phyloP scores from a whole-genome alignment of 2,797 vertebrate genomes.

The Muraenolepis orangiensis region DNA sequence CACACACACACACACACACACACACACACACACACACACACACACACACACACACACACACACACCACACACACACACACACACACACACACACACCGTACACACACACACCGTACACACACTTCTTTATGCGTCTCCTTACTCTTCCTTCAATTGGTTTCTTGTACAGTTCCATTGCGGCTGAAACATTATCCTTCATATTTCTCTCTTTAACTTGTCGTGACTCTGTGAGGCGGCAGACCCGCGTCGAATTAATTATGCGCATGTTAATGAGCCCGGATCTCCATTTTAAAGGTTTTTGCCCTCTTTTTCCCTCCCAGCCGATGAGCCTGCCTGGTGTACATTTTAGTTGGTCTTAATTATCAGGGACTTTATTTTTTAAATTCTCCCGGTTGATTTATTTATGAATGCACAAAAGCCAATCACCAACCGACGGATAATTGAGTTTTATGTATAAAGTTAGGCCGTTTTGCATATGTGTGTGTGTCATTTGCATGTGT shows the following conservation, averaged over 20 bases:
- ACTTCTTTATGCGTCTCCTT: background rate
- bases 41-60: too few species aligned
- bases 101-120: too few species aligned
- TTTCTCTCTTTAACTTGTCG: background rate
- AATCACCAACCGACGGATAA: constrained; percentile 10
- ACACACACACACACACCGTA: too few species aligned
- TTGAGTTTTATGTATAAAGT: constrained; percentile 35
- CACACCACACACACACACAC: too few species aligned
- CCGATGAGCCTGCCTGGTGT: too few species aligned
- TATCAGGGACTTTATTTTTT: too few species aligned
- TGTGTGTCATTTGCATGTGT: background rate
- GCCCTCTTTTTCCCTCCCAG: constrained; percentile 28
- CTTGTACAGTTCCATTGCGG: background rate
- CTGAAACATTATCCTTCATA: too few species aligned
- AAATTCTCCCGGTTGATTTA: background rate
- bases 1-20: too few species aligned
- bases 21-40: too few species aligned
- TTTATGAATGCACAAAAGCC: too few species aligned
- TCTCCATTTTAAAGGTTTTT: constrained; percentile 72
- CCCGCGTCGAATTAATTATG: constrained; percentile 62
- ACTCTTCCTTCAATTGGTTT: background rate
- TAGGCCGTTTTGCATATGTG: constrained; percentile 19
- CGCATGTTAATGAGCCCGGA: constrained; percentile 67
- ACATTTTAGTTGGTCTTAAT: too few species aligned
- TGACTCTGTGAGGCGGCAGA: too few species aligned